A percentile compares a stretch with the other conserved stretches of the same genome.
phyloP scores from a whole-genome alignment of 2,888 invertebrate species.

The Brachyopa scutellaris region DNA sequence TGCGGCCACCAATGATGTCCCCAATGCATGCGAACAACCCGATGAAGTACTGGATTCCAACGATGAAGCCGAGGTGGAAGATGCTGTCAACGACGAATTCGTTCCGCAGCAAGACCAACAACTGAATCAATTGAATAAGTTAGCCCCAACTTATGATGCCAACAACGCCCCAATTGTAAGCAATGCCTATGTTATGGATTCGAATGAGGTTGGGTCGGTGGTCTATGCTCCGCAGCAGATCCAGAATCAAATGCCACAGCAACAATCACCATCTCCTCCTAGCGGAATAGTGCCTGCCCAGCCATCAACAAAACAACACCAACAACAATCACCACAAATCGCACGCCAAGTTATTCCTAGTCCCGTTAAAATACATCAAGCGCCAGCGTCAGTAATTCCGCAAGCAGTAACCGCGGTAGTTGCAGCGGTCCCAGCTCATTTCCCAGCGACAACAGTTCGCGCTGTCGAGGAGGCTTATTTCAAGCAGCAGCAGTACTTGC shows the following conservation, averaged over 20 bases:
- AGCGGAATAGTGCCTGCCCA: constrained; percentile 24
- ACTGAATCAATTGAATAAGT: constrained; percentile 74
- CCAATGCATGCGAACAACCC: constrained; percentile 36
- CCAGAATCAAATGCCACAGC: constrained; percentile 63
- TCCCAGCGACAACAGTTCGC: constrained; percentile 84
- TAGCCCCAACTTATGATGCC: constrained; percentile 72
- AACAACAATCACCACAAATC: constrained; percentile 56
- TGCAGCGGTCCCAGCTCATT: constrained; percentile 74
- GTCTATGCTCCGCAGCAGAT: constrained; percentile 41
- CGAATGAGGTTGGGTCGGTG: constrained; percentile 35
- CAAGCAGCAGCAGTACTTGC: constrained; percentile 83
- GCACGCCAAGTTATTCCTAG: constrained; percentile 66
- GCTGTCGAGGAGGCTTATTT: constrained; percentile 86
- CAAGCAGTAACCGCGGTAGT: constrained; percentile 73
- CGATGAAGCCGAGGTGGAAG: constrained; percentile 69
- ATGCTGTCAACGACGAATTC: constrained; percentile 55
- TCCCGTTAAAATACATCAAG: constrained; percentile 68
- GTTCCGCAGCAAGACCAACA: constrained; percentile 75
- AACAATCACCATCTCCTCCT: constrained; percentile 70
- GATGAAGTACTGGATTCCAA: constrained; percentile 58
- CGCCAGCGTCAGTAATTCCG: constrained; percentile 67
- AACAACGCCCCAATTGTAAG: constrained; percentile 58
- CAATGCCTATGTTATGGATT: constrained; percentile 55
- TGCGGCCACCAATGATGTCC: no score
- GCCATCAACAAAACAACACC: constrained; percentile 64